A percentile compares a stretch with the other conserved stretches of the same genome.
Evolutionary conservation across 2,888 invertebrate species (phyloP).

Genomic region (Xiphydria camelus): DNA sequence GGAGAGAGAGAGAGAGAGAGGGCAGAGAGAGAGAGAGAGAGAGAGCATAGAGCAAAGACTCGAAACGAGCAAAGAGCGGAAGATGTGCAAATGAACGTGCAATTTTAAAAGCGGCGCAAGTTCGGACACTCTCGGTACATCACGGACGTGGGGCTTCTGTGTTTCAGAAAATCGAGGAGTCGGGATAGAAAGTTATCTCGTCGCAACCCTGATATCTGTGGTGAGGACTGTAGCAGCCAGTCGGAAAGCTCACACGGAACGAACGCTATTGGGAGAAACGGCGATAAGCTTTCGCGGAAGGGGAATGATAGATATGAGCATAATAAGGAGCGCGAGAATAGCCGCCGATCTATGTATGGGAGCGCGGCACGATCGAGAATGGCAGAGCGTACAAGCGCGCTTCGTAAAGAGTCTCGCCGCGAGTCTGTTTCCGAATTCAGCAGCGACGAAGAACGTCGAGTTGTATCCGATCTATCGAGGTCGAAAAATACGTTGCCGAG

Average conservation of each 20-base stretch:
- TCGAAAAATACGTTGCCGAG: no score
- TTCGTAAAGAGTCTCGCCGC: no score
- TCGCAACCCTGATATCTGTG: slow-evolving; percentile 14
- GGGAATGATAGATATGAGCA: no score
- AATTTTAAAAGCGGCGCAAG: slow-evolving; percentile 16
- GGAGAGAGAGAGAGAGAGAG: slow-evolving; percentile 7
- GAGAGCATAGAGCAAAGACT: slow-evolving; percentile 5
- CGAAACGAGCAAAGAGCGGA: slow-evolving; percentile 10
- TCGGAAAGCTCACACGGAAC: slow-evolving; percentile 3
- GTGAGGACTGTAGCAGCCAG: background rate
- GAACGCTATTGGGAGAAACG: background rate
- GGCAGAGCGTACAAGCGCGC: no score
- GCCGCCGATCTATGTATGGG: no score
- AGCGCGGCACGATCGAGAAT: no score
- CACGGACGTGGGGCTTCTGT: slow-evolving; percentile 37
- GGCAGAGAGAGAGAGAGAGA: background rate
- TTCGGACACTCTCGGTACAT: slow-evolving; percentile 20
- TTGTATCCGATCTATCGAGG: no score
- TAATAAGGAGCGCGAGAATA: no score
- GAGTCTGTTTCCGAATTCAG: no score
- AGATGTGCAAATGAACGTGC: slow-evolving; percentile 7
- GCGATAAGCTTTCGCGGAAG: background rate
- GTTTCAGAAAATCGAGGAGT: slow-evolving; percentile 42
- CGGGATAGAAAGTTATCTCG: slow-evolving; percentile 22
- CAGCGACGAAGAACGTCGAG: no score